Conservation (phyloP, 53 echinoderm and acorn worm genomes). For the Temnopleurus reevesii region DNA sequence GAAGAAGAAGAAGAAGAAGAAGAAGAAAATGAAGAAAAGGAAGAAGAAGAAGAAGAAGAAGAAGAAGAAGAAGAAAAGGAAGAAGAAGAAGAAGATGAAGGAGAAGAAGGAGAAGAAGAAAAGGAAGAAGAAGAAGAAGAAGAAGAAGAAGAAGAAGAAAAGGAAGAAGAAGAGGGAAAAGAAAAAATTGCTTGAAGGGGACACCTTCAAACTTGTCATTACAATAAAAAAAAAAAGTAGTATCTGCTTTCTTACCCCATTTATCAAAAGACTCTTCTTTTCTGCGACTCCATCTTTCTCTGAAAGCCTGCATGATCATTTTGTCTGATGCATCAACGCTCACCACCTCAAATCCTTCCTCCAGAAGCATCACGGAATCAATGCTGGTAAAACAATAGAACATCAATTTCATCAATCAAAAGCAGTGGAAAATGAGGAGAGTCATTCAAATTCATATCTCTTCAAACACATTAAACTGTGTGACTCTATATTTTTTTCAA, state of each 20-base stretch:
- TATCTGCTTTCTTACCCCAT: conserved; percentile 74
- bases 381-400: conserved; percentile 80
- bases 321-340: conserved; percentile 98
- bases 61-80: not conserved
- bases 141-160: not conserved
- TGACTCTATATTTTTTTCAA: too few relatives aligned
- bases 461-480: too few relatives aligned
- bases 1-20: not conserved
- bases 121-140: not conserved
- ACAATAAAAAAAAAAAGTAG: too few relatives aligned
- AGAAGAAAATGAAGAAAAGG: not conserved
- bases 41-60: not conserved
- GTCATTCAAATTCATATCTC: too few relatives aligned
- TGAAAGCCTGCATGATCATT: conserved; percentile 96
- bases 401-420: too few relatives aligned
- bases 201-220: too few relatives aligned
- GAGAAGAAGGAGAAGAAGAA: not conserved
- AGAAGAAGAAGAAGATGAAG: not conserved
- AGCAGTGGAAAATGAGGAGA: too few relatives aligned
- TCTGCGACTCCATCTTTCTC: conserved; percentile 89
- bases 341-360: conserved; percentile 91
- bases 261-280: conserved; percentile 95
- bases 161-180: not conserved
- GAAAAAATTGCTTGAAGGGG: too few relatives aligned
- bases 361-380: conserved; percentile 98